These are phyloP conservation scores for Pseudomyrmex cubaensis DNA, from an alignment of 1,140 invertebrate genomes.

Conservation along the genomic window DNA sequence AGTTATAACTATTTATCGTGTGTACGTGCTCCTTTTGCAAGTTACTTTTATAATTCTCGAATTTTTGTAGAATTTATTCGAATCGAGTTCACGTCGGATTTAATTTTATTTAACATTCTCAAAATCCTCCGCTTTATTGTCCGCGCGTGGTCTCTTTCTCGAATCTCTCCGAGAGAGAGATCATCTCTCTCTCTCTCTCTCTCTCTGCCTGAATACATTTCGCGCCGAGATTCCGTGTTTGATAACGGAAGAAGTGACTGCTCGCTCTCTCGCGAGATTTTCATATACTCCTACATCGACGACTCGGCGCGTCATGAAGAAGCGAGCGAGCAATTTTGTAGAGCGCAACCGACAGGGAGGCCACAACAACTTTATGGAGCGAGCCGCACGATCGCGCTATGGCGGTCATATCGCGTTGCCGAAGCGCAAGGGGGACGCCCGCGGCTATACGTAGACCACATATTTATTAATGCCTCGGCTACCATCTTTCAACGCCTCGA, in stretches of 20 bases:
- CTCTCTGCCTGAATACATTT: slow-evolving; percentile 20
- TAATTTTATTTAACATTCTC: not conserved
- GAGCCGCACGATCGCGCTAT: slow-evolving; percentile 31
- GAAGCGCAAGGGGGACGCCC: slow-evolving; percentile 6
- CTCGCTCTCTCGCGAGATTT: slow-evolving; percentile 33
- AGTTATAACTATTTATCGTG: too few relatives aligned
- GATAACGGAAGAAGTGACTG: slow-evolving; percentile 31
- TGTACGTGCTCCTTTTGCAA: too few relatives aligned
- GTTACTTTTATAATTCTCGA: too few relatives aligned
- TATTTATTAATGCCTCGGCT: slow-evolving; percentile 58
- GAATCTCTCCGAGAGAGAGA: too few relatives aligned
- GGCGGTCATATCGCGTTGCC: slow-evolving; percentile 53
- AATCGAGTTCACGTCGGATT: not conserved
- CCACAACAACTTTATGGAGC: slow-evolving; percentile 53
- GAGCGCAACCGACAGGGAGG: slow-evolving; percentile 60
- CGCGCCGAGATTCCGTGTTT: slow-evolving; percentile 1
- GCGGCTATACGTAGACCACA: slow-evolving; percentile 44
- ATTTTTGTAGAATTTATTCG: too few relatives aligned
- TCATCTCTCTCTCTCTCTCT: too few relatives aligned
- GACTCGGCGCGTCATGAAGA: not conserved
- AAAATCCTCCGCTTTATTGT: not conserved
- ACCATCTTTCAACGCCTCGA: slow-evolving; percentile 59
- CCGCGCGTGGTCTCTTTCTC: too few relatives aligned
- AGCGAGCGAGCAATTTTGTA: slow-evolving; percentile 61
- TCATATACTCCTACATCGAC: slow-evolving; percentile 45